A percentile compares a stretch with the other conserved stretches of the same genome.
Evolutionary conservation across 2,113 vertebrate species (phyloP).

Genomic region (Noturus placidus): DNA sequence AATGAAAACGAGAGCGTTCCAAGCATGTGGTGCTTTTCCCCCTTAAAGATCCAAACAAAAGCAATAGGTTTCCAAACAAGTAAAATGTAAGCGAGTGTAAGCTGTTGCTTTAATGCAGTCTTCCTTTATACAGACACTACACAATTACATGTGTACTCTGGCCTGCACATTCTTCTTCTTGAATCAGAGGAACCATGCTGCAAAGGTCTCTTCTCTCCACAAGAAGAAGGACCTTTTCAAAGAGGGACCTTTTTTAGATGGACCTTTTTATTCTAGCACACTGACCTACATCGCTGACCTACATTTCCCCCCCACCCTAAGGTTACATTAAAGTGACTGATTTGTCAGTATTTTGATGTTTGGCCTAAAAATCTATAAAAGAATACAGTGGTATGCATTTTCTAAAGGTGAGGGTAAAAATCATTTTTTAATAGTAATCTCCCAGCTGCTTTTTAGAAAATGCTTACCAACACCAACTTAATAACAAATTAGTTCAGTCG

Average conservation of each 20-base stretch:
- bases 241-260: background rate
- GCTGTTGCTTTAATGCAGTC: background rate
- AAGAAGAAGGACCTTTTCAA: background rate
- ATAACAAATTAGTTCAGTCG: background rate
- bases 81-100: background rate
- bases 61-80: background rate
- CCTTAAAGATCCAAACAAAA: background rate
- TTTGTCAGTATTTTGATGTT: background rate
- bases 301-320: conserved; percentile 15
- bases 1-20: background rate
- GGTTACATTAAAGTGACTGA: background rate
- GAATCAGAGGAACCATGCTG: conserved; percentile 6
- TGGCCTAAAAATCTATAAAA: conserved; percentile 39
- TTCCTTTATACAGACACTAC: background rate
- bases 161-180: background rate
- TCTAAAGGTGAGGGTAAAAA: background rate
- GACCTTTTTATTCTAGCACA: background rate
- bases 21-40: background rate
- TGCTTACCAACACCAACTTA: background rate
- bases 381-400: background rate
- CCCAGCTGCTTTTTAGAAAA: background rate
- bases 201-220: background rate
- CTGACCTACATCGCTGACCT: conserved; percentile 52
- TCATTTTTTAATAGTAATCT: no score
- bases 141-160: background rate